A percentile compares a stretch with the other conserved stretches of the same genome.
Evolutionary conservation across 2,888 invertebrate species (phyloP).

Genomic region (Pterostichus madidus): DNA sequence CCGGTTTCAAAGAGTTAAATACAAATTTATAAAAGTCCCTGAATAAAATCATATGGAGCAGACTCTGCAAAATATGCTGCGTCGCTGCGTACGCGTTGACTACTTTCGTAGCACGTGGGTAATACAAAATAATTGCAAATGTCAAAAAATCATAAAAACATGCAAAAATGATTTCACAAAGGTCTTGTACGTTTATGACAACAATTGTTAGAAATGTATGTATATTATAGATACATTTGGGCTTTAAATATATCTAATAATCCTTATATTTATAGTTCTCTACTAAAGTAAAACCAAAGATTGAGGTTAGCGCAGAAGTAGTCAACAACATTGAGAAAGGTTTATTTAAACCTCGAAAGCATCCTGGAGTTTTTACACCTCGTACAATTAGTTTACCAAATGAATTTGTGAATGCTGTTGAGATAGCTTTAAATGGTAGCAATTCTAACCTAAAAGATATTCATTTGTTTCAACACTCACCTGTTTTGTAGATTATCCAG

Average conservation of each 20-base stretch:
- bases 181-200: background rate
- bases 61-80: conserved; percentile 16
- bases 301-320: conserved; percentile 79
- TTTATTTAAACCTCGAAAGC: conserved; percentile 83
- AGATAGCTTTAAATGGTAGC: conserved; percentile 78
- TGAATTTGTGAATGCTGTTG: conserved; percentile 81
- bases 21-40: background rate
- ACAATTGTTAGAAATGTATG: conserved; percentile 45
- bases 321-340: conserved; percentile 79
- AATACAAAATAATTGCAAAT: conserved; percentile 4
- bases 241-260: background rate
- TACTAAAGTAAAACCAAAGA: conserved; percentile 72
- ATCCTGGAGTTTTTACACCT: conserved; percentile 84
- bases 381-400: conserved; percentile 81
- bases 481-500: conserved; percentile 79
- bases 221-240: background rate
- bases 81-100: conserved; percentile 7
- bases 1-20: background rate
- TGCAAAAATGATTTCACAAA: conserved; percentile 32
- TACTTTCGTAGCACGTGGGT: conserved; percentile 6
- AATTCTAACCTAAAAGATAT: conserved; percentile 21
- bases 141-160: conserved; percentile 22
- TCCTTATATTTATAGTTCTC: conserved; percentile 71
- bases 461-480: conserved; percentile 11
- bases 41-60: background rate